A percentile compares a stretch with the other conserved stretches of the same genome.
Conservation (phyloP, 2,797 vertebrate genomes). For the Petrocephalus schoutedeni region DNA sequence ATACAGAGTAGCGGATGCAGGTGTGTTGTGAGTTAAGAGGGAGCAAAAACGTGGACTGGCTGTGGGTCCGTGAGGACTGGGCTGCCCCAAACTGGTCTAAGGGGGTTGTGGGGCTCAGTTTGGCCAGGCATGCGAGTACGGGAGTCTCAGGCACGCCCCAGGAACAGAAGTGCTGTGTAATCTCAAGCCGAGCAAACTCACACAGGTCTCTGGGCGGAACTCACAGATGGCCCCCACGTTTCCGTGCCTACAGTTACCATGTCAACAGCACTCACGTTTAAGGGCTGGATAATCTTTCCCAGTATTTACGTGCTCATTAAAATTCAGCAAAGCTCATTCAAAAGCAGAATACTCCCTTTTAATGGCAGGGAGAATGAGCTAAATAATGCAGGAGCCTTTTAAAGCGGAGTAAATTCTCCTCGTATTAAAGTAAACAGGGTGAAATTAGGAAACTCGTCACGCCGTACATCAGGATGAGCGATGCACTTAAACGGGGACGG, state of each 20-base stretch:
- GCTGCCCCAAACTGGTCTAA: not conserved
- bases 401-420: not conserved
- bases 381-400: not conserved
- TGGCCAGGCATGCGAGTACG: not conserved
- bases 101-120: not conserved
- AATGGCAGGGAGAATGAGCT: not conserved
- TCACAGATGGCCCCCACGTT: not conserved
- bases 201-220: not conserved
- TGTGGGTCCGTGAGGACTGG: not conserved
- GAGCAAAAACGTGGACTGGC: not conserved
- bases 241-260: slow-evolving; percentile 5
- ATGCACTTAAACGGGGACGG: not conserved
- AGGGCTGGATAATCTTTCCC: slow-evolving; percentile 2
- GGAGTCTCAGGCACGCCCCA: not conserved
- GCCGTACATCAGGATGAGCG: slow-evolving; percentile 30
- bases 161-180: not conserved
- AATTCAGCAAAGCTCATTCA: not conserved
- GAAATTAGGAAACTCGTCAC: slow-evolving; percentile 45
- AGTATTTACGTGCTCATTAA: slow-evolving; percentile 10
- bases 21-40: not conserved
- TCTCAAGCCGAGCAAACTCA: not conserved
- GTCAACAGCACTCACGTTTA: not conserved
- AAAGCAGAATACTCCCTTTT: not conserved
- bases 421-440: slow-evolving; percentile 16
- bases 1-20: not conserved